Base-by-base conservation (phyloP, 2,113 vertebrate genomes). In the Drymodes brunneopygia region DNA sequence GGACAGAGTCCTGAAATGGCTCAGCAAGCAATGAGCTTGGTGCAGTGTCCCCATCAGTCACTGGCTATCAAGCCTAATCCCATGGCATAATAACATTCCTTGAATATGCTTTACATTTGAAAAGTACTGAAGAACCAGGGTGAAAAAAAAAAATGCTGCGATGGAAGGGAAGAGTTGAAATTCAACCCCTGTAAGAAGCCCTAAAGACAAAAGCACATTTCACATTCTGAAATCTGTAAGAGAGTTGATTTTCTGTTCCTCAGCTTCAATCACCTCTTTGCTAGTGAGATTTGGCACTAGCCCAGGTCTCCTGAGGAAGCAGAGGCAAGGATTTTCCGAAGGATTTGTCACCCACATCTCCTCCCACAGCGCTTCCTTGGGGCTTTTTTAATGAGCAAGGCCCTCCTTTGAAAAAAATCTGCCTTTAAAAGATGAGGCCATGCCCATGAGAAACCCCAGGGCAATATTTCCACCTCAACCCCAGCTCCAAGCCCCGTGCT, bases 331-430 rank as follows among this genome's bases (percentile, higher is more conserved):
- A 79, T 95, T 93, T 96, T 91, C 90, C 48, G 4, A 82, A 81
- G 91, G 69, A 88, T 96, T 90, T 95, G 88, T 94, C 94, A 95
- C 94, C 94, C 83, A 90, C 50, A 38, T 70, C 88, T 95, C 36
- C 70, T 94, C 42, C 88, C 0, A 1, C 91, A 60, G 23, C 0
- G 4, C 33, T 60, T 82, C 86, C 80, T 45, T 56, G 60, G 72
- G 73, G 51, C 13, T 81, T 88, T 96, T 90, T 64, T 86, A 88
- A 92, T 40, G 64, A 97, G 78, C 42, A 58, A 86, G 35, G 44
- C 25, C 62, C 33, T 94, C 35, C 50, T 86, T 65, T 45, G 66
- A 72, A 86, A 81, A 87, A 58, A 70, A 11, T 6, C 50, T 77
- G 65, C 69, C 48, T 91, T 79, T 81, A 74, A 67, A 86, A 94